These are phyloP conservation scores for Hypotaenidia okinawae DNA, from an alignment of 2,797 vertebrate species.

Conservation along the genomic window DNA sequence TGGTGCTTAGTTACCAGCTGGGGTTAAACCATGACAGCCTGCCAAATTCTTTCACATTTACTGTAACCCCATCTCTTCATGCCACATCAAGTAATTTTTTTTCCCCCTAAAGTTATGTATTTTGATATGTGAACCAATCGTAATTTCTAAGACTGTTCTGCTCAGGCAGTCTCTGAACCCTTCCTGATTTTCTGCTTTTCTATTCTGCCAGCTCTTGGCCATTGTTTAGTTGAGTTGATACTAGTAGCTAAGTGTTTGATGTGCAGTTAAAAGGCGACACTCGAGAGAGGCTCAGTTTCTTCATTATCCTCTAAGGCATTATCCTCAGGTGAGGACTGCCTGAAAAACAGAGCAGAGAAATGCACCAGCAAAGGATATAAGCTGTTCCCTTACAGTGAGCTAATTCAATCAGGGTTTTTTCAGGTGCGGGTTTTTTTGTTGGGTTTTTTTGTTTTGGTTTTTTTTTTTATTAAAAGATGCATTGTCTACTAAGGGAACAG, in stretches of 20 bases:
- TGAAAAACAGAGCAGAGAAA: neutral
- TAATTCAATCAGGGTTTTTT: neutral
- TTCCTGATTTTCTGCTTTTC: neutral
- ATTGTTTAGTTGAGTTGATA: neutral
- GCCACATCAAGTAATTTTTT: neutral
- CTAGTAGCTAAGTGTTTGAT: neutral
- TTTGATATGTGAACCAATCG: neutral
- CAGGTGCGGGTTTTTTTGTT: neutral
- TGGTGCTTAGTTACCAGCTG: too few relatives aligned
- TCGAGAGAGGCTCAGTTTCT: neutral
- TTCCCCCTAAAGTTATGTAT: neutral
- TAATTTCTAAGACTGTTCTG: neutral
- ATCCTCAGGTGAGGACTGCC: neutral
- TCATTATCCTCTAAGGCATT: neutral
- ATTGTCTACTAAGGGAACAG: accelerated
- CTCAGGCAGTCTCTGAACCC: neutral
- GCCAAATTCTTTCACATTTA: neutral
- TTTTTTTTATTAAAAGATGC: neutral
- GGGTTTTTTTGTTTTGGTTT: too few relatives aligned
- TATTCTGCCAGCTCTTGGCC: neutral
- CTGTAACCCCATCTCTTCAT: neutral
- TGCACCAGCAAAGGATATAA: neutral
- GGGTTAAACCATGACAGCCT: neutral
- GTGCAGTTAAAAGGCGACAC: neutral
- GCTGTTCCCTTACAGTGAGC: neutral